phyloP scores from a whole-genome alignment of 2,113 vertebrate genomes.

The Benitochromis conjunctus region DNA sequence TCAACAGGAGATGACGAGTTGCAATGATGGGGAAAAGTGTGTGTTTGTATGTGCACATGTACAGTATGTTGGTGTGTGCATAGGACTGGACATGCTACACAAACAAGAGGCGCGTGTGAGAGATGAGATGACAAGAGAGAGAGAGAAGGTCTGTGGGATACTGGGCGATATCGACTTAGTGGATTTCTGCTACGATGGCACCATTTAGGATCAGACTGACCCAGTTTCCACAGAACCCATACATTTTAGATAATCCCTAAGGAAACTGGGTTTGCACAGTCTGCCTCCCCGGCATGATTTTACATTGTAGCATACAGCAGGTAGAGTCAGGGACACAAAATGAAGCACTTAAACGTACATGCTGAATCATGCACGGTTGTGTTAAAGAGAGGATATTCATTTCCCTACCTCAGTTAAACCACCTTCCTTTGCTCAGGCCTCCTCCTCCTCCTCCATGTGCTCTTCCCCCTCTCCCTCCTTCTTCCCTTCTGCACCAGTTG shows the following conservation, averaged over 20 bases:
- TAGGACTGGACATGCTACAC: neutral
- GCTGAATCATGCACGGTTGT: slow-evolving; percentile 62
- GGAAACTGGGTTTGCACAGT: slow-evolving; percentile 45
- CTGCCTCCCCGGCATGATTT: slow-evolving; percentile 34
- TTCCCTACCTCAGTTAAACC: slow-evolving; percentile 40
- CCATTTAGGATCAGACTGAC: slow-evolving; percentile 67
- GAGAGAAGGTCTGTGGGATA: slow-evolving; percentile 8
- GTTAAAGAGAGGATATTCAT: slow-evolving; percentile 62
- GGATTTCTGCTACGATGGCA: slow-evolving; percentile 54
- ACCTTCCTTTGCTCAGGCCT: slow-evolving; percentile 26
- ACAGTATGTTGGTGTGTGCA: neutral
- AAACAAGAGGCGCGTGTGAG: slow-evolving; percentile 6
- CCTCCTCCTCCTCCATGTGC: neutral
- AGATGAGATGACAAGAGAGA: slow-evolving; percentile 3
- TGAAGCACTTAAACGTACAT: slow-evolving; percentile 56
- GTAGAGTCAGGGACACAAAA: slow-evolving; percentile 45
- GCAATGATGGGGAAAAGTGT: slow-evolving; percentile 12
- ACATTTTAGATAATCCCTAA: slow-evolving; percentile 66
- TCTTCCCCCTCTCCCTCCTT: neutral
- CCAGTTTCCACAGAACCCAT: slow-evolving; percentile 64
- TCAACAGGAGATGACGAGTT: slow-evolving; percentile 62
- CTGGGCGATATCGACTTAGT: slow-evolving; percentile 48
- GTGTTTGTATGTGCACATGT: neutral
- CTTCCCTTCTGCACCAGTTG: slow-evolving; percentile 23
- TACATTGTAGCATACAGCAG: slow-evolving; percentile 39